Evolutionary conservation across 2,888 invertebrate species (phyloP), one percentile per base, ranked within the genome.

Genomic region (Aporophyla nigra): DNA sequence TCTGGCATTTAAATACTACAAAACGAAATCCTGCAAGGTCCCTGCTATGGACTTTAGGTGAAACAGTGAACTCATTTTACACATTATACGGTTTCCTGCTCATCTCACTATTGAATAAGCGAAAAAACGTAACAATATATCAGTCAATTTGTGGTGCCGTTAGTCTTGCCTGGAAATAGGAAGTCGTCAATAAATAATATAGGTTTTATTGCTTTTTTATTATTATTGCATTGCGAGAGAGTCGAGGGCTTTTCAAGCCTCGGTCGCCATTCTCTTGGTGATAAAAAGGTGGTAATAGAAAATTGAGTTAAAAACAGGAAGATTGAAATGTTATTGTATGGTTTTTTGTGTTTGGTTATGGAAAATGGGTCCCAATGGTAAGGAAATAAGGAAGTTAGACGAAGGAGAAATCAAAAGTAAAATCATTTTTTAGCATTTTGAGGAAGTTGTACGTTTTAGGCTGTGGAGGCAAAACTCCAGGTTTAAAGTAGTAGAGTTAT

Each of bases 151-250:
- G 84, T 80, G 79, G 80, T 68, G 77, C 83, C 85, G 88, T 89
- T 87, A 85, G 85, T 84, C 86, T 86, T 75, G 78, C 86, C 89
- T 87, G 89, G 87, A 88, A 90, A 86, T 88, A 89, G 86, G 85
- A 87, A 82, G 88, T 85, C 88, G 87, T 88, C 93, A 91, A 95
- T 95, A 95, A 95, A 95, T 95, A 95, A 93, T 94, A 94, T 91
- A 92, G 90, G 65, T 56, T 93, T 95, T 95, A 95, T 93, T 92
- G 86, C 90, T 80, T 90, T 94, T 95, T 95, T 95, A 95, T 94
- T 94, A 93, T 94, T 94, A 95, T 95, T 95, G 94, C 94, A 94
- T 95, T 93, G 93, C 87, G 91, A 89, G 90, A 88, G 92, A 88
- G 89, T 92, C 83, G 88, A 89, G 83, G 88, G 90, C 89, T 90